Conservation (phyloP, 2,797 vertebrate genomes). For the Megalops cyprinoides region DNA sequence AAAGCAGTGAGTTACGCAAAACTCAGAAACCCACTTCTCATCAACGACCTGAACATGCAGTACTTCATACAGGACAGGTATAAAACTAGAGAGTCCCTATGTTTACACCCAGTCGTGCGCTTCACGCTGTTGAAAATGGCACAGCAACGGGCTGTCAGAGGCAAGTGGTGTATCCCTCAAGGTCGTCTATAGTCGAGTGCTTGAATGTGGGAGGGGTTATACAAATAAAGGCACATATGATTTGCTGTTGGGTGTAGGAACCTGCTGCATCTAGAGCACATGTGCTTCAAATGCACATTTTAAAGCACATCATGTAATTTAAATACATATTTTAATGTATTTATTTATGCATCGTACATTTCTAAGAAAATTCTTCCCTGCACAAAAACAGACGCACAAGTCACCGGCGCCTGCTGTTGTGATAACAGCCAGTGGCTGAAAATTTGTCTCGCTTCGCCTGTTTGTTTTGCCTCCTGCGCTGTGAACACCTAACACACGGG, state of each 20-base stretch:
- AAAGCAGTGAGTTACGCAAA: conserved; percentile 96
- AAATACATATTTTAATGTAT: background rate
- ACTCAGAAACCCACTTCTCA: conserved; percentile 91
- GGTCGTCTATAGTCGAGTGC: background rate
- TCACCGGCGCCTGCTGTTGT: background rate
- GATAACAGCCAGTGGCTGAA: background rate
- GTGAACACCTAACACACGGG: background rate
- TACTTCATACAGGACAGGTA: conserved; percentile 99
- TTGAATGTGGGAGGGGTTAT: background rate
- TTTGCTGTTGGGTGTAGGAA: too few relatives aligned
- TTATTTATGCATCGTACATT: background rate
- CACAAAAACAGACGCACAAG: background rate
- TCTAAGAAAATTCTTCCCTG: background rate
- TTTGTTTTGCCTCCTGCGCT: conserved; percentile 12
- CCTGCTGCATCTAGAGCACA: too few relatives aligned
- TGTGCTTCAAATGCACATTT: background rate
- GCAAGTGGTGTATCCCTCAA: background rate
- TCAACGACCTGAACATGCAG: conserved; percentile 98
- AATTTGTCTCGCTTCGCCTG: background rate
- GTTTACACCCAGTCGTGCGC: background rate
- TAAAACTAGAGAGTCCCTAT: background rate
- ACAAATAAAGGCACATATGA: background rate
- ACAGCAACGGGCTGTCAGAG: background rate
- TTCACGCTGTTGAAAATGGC: background rate
- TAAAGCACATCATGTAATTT: too few relatives aligned